Percentiles rank a stretch among this genome's conserved stretches.
phyloP scores from a whole-genome alignment of 2,797 vertebrate genomes.

The Sebastes baramenuke region DNA sequence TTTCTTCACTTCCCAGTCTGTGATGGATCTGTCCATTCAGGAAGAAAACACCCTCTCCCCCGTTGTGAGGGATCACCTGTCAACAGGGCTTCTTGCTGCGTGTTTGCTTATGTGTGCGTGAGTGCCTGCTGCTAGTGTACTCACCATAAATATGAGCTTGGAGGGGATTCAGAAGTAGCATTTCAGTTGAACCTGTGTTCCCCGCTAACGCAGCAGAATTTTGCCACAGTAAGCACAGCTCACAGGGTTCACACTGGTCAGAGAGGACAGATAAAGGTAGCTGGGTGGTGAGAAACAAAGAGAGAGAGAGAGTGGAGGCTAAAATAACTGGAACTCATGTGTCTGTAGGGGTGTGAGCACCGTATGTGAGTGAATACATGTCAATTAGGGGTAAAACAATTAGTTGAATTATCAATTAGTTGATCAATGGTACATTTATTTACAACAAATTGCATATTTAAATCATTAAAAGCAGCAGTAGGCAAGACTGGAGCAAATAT shows the following conservation, averaged over 20 bases:
- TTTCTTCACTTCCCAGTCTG: conserved; percentile 21
- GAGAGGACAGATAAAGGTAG: conserved; percentile 4
- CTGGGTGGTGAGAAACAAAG: neutral
- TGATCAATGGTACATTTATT: neutral
- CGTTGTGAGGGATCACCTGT: conserved; percentile 58
- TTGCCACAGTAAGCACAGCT: conserved; percentile 30
- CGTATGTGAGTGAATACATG: neutral
- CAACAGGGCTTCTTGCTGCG: conserved; percentile 7
- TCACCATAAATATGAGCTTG: conserved; percentile 49
- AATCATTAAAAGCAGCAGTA: no score
- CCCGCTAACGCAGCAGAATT: conserved; percentile 50
- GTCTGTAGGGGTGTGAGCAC: neutral
- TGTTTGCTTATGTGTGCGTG: conserved; percentile 5
- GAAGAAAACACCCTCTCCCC: conserved; percentile 26
- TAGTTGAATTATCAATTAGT: neutral
- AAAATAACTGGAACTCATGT: neutral
- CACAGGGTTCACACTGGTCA: conserved; percentile 27
- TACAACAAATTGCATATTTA: neutral
- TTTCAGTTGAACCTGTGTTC: conserved; percentile 22
- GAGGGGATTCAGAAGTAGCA: conserved; percentile 45
- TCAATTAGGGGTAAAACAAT: neutral
- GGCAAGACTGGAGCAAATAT: no score
- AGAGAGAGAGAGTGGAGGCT: neutral
- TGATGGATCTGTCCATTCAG: conserved; percentile 53
- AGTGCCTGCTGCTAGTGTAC: conserved; percentile 7